Evolutionary conservation across 2,797 vertebrate species (phyloP).

Genomic region (Trichosurus vulpecula): DNA sequence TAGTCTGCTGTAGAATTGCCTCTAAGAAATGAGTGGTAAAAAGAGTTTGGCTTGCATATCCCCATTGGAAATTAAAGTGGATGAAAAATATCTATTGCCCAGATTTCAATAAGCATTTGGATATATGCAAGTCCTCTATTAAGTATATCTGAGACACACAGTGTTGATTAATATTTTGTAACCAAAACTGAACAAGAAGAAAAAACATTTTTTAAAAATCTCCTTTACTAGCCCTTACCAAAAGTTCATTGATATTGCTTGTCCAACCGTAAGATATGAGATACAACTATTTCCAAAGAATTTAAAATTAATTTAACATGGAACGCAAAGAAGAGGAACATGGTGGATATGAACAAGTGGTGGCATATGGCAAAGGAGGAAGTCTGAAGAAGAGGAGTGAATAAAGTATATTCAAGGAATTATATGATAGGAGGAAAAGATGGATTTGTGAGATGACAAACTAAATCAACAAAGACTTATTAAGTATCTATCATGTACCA

Average conservation of each 20-base stretch:
- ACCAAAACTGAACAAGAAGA: neutral
- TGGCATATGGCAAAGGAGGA: neutral
- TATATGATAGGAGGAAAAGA: neutral
- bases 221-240: neutral
- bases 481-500: too few relatives aligned
- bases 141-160: neutral
- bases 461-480: too few relatives aligned
- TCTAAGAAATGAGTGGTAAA: neutral
- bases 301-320: neutral
- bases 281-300: neutral
- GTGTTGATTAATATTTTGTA: neutral
- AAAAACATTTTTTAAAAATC: neutral
- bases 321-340: neutral
- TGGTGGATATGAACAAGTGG: neutral
- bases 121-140: neutral
- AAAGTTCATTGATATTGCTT: neutral
- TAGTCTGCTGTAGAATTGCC: neutral
- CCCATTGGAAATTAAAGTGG: neutral
- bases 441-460: neutral
- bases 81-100: neutral
- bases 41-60: neutral
- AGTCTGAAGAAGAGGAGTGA: neutral
- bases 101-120: neutral
- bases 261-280: neutral
- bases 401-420: neutral